These are phyloP conservation scores for Hirtodrosophila cameraria DNA, from an alignment of 2,888 invertebrate genomes.

Conservation along the genomic window DNA sequence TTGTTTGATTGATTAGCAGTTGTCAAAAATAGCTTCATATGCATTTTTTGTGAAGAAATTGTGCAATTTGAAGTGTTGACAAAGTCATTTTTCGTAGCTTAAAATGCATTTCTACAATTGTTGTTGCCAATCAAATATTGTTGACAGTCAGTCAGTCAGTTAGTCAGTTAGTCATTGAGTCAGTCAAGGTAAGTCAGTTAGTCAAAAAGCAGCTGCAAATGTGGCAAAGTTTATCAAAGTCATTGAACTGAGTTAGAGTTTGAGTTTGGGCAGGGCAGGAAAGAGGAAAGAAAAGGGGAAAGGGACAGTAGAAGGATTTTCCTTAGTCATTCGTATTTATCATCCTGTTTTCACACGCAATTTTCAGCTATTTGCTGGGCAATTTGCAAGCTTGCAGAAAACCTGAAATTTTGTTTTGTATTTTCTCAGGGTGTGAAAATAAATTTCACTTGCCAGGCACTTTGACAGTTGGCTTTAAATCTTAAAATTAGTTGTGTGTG, in stretches of 20 bases:
- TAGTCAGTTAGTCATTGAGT: slow-evolving; percentile 5
- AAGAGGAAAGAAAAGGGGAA: too few species aligned
- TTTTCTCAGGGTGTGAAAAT: slow-evolving; percentile 36
- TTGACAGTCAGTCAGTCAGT: slow-evolving; percentile 41
- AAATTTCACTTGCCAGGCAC: slow-evolving; percentile 30
- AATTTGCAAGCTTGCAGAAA: slow-evolving; percentile 49
- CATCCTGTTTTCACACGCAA: slow-evolving; percentile 60
- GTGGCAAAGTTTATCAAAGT: slow-evolving; percentile 62
- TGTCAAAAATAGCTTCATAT: slow-evolving; percentile 59
- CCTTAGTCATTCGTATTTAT: slow-evolving; percentile 44
- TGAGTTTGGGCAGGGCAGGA: not conserved
- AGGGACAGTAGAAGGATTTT: slow-evolving; percentile 14
- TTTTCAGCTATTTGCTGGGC: slow-evolving; percentile 45
- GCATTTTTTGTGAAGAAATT: slow-evolving; percentile 42
- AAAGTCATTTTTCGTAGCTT: slow-evolving; percentile 47
- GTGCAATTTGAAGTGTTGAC: slow-evolving; percentile 61
- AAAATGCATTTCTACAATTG: slow-evolving; percentile 52
- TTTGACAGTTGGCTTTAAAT: slow-evolving; percentile 32
- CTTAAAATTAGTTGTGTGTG: slow-evolving; percentile 35
- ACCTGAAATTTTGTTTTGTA: slow-evolving; percentile 30
- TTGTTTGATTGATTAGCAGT: slow-evolving; percentile 67
- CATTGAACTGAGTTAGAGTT: slow-evolving; percentile 38
- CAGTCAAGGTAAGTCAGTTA: slow-evolving; percentile 2
- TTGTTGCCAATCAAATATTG: slow-evolving; percentile 63
- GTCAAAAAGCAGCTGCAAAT: slow-evolving; percentile 48